These are phyloP conservation scores for Fregata magnificens DNA, from an alignment of 2,113 vertebrate species.

Conservation along the genomic window DNA sequence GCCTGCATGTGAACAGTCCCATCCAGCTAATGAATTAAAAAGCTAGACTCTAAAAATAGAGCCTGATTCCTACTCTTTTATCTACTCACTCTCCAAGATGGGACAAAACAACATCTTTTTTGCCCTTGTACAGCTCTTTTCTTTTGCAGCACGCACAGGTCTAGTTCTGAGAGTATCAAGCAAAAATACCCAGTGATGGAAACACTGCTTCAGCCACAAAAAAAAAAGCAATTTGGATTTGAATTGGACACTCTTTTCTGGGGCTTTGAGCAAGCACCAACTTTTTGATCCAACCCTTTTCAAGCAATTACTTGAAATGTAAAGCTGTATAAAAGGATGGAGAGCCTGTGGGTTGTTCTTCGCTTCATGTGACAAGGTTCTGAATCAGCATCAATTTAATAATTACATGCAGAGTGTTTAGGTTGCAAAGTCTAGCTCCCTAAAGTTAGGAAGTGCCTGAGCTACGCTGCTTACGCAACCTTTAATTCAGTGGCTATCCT, in stretches of 20 bases:
- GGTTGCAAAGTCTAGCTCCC: background rate
- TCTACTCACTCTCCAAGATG: background rate
- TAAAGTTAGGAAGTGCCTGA: background rate
- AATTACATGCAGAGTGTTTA: background rate
- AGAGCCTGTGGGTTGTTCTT: background rate
- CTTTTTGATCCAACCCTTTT: background rate
- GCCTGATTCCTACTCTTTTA: background rate
- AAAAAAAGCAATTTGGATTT: background rate
- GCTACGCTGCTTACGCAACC: background rate
- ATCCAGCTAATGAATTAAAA: conserved; percentile 24
- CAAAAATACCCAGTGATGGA: background rate
- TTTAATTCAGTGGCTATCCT: background rate
- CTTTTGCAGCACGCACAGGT: background rate
- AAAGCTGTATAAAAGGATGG: background rate
- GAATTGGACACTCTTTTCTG: background rate
- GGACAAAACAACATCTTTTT: background rate
- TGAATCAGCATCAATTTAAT: conserved; percentile 13
- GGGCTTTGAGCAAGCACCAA: background rate
- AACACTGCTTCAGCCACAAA: background rate
- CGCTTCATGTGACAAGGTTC: background rate
- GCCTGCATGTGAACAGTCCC: background rate
- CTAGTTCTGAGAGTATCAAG: background rate
- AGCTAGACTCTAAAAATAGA: background rate
- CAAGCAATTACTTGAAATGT: background rate
- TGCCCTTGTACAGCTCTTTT: background rate